phyloP scores from a whole-genome alignment of 2,113 vertebrate genomes.

The Phylloscopus trochiloides region DNA sequence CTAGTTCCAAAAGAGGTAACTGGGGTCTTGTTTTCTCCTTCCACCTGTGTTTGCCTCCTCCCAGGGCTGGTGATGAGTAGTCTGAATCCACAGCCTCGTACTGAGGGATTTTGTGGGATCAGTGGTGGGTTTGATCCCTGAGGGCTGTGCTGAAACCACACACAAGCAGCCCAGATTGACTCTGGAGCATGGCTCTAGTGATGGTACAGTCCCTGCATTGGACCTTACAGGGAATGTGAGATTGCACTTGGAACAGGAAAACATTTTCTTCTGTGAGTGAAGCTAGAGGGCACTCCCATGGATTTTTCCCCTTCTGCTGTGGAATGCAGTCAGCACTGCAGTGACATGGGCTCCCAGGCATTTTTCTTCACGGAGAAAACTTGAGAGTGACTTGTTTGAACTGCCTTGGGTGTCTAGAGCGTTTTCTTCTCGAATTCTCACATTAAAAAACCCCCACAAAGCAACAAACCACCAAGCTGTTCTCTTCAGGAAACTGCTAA shows the following conservation, averaged over 20 bases:
- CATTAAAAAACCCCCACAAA: background rate
- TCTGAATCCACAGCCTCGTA: rapidly evolving
- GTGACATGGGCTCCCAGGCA: background rate
- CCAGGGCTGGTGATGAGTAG: background rate
- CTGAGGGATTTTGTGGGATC: background rate
- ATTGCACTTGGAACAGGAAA: background rate
- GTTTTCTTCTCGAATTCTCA: background rate
- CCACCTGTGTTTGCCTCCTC: background rate
- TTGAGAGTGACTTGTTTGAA: background rate
- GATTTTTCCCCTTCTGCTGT: background rate
- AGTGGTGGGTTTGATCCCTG: rapidly evolving
- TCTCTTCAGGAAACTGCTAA: background rate
- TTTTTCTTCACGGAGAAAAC: background rate
- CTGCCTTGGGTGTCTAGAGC: background rate
- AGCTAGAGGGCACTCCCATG: background rate
- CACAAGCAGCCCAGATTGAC: background rate
- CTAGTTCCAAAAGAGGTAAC: background rate
- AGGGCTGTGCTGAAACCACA: background rate
- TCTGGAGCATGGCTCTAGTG: background rate
- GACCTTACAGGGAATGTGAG: background rate
- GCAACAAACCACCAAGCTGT: background rate
- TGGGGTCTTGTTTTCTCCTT: background rate
- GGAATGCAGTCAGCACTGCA: conserved; percentile 3
- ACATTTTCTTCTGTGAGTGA: background rate
- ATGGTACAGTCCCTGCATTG: background rate